Evolutionary conservation across 2,113 vertebrate species (phyloP).

Genomic region (Lonchura striata): DNA sequence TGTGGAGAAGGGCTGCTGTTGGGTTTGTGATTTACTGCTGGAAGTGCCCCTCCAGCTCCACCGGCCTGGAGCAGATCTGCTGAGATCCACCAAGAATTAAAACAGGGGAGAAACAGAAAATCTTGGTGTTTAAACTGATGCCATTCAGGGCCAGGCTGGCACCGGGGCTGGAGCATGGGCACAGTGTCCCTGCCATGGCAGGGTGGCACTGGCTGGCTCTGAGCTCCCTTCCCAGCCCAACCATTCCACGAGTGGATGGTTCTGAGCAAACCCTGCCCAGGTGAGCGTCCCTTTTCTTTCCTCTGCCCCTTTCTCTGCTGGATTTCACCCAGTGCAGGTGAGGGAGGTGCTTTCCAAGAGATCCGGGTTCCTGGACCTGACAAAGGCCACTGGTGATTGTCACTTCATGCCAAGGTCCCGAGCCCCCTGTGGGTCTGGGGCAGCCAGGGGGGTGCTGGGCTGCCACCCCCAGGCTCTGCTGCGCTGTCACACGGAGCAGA

Average conservation of each 20-base stretch:
- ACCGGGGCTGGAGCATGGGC: no score
- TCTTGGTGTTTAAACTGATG: accelerated
- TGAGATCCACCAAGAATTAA: neutral
- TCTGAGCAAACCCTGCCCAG: neutral
- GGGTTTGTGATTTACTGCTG: neutral
- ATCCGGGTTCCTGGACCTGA: neutral
- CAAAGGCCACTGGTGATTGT: no score
- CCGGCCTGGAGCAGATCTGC: neutral
- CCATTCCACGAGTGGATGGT: neutral
- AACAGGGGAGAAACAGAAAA: neutral
- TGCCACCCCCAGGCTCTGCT: neutral
- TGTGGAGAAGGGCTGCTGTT: neutral
- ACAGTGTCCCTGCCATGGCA: neutral
- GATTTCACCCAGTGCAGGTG: neutral
- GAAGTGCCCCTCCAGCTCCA: neutral
- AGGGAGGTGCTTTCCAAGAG: neutral
- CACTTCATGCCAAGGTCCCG: no score
- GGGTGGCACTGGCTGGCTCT: neutral
- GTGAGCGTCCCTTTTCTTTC: neutral
- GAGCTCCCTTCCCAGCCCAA: neutral
- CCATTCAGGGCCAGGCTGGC: neutral
- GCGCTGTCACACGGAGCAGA: neutral
- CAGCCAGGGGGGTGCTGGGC: no score
- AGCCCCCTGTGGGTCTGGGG: no score
- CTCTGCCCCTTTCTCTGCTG: neutral